Conservation (phyloP, 2,888 invertebrate genomes). For the Yponomeuta cagnagella region DNA sequence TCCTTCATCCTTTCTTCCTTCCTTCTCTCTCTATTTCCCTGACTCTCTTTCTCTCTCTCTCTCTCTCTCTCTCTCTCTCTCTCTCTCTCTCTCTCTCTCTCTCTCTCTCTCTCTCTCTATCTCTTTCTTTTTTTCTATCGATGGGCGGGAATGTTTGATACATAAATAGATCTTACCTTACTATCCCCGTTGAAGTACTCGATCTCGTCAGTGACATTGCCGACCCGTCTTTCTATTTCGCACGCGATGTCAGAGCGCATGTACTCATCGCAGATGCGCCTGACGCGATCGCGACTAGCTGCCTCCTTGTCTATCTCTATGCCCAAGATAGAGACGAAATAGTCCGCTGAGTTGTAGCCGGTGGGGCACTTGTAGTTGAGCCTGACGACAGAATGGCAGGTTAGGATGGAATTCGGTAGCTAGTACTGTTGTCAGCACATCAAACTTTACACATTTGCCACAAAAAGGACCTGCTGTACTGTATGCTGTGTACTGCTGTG, state of each 20-base stretch:
- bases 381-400: conserved; percentile 49
- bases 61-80: too few relatives aligned
- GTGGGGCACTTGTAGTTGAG: conserved; percentile 80
- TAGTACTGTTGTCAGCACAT: too few relatives aligned
- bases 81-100: too few relatives aligned
- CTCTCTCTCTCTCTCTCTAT: too few relatives aligned
- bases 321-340: conserved; percentile 80
- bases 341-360: conserved; percentile 91
- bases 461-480: too few relatives aligned
- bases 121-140: too few relatives aligned
- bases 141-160: too few relatives aligned
- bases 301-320: conserved; percentile 56
- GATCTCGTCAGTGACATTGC: conserved; percentile 55
- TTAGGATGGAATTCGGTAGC: background rate
- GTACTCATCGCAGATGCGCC: conserved; percentile 74
- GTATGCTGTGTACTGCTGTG: too few relatives aligned
- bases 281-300: conserved; percentile 59
- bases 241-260: conserved; percentile 62
- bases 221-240: conserved; percentile 51
- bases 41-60: too few relatives aligned
- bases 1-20: too few relatives aligned
- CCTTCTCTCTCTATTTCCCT: too few relatives aligned
- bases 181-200: conserved; percentile 59
- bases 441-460: too few relatives aligned
- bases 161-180: conserved; percentile 36